phyloP scores from a whole-genome alignment of 2,797 vertebrate genomes.

The Muraenolepis orangiensis region DNA sequence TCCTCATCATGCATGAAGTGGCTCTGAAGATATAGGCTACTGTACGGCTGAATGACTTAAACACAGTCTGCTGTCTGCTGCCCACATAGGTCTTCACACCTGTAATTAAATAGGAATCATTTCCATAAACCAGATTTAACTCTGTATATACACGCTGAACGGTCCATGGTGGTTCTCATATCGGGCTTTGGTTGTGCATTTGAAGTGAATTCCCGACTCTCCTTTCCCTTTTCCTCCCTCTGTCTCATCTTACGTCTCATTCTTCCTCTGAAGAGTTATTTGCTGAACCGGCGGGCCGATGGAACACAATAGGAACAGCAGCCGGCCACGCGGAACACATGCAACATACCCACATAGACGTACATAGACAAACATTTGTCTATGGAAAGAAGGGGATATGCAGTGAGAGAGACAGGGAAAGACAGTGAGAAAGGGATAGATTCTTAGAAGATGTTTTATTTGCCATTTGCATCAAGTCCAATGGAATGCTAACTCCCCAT shows the following conservation, averaged over 20 bases:
- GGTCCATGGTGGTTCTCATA: neutral
- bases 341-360: neutral
- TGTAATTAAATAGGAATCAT: neutral
- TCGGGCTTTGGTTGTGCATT: neutral
- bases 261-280: neutral
- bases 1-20: neutral
- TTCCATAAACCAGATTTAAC: neutral
- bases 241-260: constrained; percentile 33
- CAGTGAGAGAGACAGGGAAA: too few species aligned
- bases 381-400: neutral
- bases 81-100: neutral
- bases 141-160: neutral
- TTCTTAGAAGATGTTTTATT: too few species aligned
- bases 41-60: neutral
- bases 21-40: neutral
- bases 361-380: neutral
- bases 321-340: neutral
- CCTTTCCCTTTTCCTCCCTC: constrained; percentile 32
- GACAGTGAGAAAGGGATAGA: neutral
- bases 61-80: neutral
- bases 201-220: neutral
- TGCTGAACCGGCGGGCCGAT: neutral
- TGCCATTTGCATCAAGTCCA: too few species aligned
- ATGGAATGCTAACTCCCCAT: too few species aligned
- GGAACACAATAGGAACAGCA: neutral